Evolutionary conservation across 37 sponge, comb jelly and placozoan species (phyloP).

Genomic region (Hormiphora californensis): DNA sequence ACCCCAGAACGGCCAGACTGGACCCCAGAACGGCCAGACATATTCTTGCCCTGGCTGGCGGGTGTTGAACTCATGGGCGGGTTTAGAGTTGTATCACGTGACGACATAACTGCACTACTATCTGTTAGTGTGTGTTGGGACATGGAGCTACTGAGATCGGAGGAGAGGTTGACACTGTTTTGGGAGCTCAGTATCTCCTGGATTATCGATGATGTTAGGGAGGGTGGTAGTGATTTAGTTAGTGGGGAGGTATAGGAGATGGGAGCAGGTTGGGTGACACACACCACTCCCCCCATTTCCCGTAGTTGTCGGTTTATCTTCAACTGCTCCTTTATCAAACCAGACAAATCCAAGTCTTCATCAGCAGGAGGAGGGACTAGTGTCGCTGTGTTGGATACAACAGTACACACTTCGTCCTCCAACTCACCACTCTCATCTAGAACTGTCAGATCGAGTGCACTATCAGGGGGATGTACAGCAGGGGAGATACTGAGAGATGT

Average conservation of each 20-base stretch:
- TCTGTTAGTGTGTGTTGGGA: slow-evolving; percentile 46
- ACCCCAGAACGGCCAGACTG: not conserved
- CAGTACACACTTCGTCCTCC: too few species aligned
- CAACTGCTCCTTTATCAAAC: slow-evolving; percentile 10
- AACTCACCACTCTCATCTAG: too few species aligned
- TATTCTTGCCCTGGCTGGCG: not conserved
- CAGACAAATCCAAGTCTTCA: slow-evolving; percentile 1
- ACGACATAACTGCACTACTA: not conserved
- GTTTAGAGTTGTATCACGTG: too few species aligned
- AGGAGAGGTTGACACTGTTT: not conserved
- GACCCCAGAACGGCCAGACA: not conserved
- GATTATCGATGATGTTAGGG: too few species aligned
- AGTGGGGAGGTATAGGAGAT: not conserved
- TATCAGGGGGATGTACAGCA: too few species aligned
- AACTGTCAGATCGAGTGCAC: too few species aligned
- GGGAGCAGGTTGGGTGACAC: not conserved
- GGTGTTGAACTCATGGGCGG: too few species aligned
- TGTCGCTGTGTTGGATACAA: too few species aligned
- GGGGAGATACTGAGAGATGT: too few species aligned
- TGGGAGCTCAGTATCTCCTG: slow-evolving; percentile 8
- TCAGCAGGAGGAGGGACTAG: too few species aligned
- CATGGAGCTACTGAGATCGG: slow-evolving; percentile 1
- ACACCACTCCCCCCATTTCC: not conserved
- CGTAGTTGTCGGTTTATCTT: not conserved
- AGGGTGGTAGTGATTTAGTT: too few species aligned